Base-by-base conservation (phyloP, 1,140 invertebrate genomes). In the Eurosta solidaginis region DNA sequence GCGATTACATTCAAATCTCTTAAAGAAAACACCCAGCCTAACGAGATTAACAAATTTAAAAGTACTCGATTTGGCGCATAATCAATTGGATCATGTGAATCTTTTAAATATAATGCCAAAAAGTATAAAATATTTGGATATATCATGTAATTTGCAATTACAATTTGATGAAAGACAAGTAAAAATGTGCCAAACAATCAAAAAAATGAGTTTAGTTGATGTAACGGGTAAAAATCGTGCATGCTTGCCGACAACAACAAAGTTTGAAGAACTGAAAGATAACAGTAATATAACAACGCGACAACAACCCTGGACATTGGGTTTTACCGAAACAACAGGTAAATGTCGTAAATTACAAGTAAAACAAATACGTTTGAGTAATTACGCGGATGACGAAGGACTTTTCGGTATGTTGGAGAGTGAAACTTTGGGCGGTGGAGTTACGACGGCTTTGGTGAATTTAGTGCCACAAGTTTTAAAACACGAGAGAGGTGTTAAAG, bases 351-450 rank as follows among this genome's bases (percentile, higher is more conserved):
- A 92, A 82, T 86, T 96, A 6, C 92, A 92, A 81, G 91, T 95
- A 78, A 92, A 92, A 0, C 95, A 96, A 89, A 90, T 96, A 36
- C 89, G 94, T 52, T 89, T 94, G 78, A 92, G 93, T 40, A 91
- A 92, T 20, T 94, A 95, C 84, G 94, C 93, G 81, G 93, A 94
- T 78, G 91, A 91, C 33, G 92, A 96, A 88, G 94, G 93, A 1
- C 88, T 96, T 0, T 93, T 96, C 82, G 94, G 94, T 25, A 90
- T 96, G 79, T 95, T 96, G 82, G 94, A 96, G 82, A 93, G 93
- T 0, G 92, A 93, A 81, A 92, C 90, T 68, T 7, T 29, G 12
- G 93, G 93, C 82, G 92, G 90, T 52, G 91, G 92, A 82, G 90
- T 93, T 20, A 92, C 92, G 10, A 90, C 89, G 81, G 89, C 92